These are phyloP conservation scores for Lanius collurio DNA, from an alignment of 2,113 vertebrate species.

Conservation along the genomic window DNA sequence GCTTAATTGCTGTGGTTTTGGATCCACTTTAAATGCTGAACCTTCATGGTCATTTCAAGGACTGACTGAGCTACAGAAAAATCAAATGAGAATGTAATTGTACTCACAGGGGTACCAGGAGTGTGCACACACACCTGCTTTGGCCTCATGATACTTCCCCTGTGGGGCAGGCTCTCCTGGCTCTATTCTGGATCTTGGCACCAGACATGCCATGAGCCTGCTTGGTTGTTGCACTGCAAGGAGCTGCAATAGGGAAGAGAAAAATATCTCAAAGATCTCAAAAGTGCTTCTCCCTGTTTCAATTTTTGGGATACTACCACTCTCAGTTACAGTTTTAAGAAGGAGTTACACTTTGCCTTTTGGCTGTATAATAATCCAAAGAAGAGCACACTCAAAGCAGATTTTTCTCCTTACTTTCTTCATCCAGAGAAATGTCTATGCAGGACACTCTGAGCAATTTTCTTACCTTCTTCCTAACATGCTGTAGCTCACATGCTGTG, in stretches of 20 bases:
- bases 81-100: background rate
- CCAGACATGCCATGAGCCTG: background rate
- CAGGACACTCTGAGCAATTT: background rate
- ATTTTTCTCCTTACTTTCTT: background rate
- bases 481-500: background rate
- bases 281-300: background rate
- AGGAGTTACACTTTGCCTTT: background rate
- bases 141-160: background rate
- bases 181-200: background rate
- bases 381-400: accelerated
- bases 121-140: accelerated
- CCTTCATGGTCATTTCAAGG: background rate
- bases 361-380: background rate
- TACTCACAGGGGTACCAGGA: background rate
- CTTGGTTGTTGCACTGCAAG: background rate
- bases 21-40: background rate
- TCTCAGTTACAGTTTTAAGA: background rate
- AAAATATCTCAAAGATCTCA: background rate
- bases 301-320: background rate
- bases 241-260: background rate
- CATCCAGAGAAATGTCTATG: background rate
- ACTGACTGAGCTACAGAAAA: background rate
- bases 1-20: background rate
- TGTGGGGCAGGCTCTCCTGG: background rate
- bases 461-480: background rate